Percentiles rank a stretch among this genome's conserved stretches.
Conservation (phyloP, 2,113 vertebrate species). For the Pycnonotus jocosus region DNA sequence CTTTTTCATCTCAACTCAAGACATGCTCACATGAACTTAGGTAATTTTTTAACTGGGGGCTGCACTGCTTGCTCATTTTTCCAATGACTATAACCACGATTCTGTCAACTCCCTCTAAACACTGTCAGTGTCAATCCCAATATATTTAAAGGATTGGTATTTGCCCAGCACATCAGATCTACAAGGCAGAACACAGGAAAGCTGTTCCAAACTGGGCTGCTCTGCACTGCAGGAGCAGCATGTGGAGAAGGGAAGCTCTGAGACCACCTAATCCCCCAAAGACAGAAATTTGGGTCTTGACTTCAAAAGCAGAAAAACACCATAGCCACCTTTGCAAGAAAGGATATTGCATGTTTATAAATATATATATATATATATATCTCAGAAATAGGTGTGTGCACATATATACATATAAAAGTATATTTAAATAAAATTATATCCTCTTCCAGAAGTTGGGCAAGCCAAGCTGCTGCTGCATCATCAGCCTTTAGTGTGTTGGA, state of each 20-base stretch:
- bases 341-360: neutral
- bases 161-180: neutral
- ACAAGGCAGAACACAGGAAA: accelerated
- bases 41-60: constrained; percentile 55
- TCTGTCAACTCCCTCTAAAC: constrained; percentile 70
- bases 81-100: constrained; percentile 65
- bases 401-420: neutral
- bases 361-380: neutral
- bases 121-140: constrained; percentile 62
- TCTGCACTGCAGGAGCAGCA: neutral
- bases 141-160: constrained; percentile 55
- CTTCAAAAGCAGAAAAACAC: neutral
- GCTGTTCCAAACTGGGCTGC: too few relatives aligned
- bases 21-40: constrained; percentile 46
- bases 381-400: neutral
- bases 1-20: neutral
- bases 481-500: accelerated
- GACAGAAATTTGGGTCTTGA: neutral
- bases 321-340: neutral
- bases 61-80: constrained; percentile 64
- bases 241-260: neutral
- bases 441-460: accelerated
- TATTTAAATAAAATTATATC: too few relatives aligned
- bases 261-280: neutral
- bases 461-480: neutral